These are phyloP conservation scores for Dinocampus coccinellae DNA, from an alignment of 2,888 invertebrate genomes.

Conservation along the genomic window DNA sequence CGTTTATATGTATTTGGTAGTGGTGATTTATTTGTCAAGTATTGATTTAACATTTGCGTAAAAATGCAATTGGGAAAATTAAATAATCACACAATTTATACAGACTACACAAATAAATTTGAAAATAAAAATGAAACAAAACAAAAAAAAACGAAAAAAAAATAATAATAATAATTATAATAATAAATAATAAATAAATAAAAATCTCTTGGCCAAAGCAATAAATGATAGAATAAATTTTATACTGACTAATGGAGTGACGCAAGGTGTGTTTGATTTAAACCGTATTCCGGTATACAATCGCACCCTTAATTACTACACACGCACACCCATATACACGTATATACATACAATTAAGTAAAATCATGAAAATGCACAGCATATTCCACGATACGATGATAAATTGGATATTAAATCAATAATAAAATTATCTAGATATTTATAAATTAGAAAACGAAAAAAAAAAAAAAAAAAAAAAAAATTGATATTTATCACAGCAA, in stretches of 20 bases:
- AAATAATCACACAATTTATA: neutral
- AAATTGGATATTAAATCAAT: too few relatives aligned
- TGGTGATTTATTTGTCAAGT: neutral
- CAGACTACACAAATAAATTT: too few relatives aligned
- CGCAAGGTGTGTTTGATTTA: slow-evolving; percentile 1
- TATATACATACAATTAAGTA: slow-evolving; percentile 22
- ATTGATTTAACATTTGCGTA: neutral
- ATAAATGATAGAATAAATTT: neutral
- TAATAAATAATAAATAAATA: too few relatives aligned
- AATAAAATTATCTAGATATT: too few relatives aligned
- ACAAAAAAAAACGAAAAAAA: neutral
- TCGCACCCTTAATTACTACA: slow-evolving; percentile 61
- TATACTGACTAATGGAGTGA: slow-evolving; percentile 4
- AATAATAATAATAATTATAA: too few relatives aligned
- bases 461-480: too few relatives aligned
- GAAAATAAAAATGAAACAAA: neutral
- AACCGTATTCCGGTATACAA: slow-evolving; percentile 44
- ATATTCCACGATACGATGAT: too few relatives aligned
- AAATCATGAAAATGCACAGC: neutral
- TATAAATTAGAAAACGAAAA: too few relatives aligned
- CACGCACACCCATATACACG: slow-evolving; percentile 37
- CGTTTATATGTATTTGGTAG: neutral
- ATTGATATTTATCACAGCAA: too few relatives aligned
- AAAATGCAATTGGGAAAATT: neutral
- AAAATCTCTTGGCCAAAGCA: neutral